Conservation (phyloP, 2,113 vertebrate species). For the Cromileptes altivelis region DNA sequence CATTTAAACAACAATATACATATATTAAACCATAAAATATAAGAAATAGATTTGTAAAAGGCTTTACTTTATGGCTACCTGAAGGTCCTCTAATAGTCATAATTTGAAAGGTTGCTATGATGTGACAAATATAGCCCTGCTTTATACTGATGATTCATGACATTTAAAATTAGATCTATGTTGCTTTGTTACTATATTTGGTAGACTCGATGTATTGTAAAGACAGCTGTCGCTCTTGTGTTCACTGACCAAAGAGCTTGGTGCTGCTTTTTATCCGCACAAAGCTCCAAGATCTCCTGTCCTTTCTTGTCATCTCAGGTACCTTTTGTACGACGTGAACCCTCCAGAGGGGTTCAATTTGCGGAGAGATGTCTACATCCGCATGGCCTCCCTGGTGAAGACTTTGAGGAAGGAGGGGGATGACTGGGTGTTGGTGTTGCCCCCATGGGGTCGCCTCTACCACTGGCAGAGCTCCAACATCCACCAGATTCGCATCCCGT, state of each 20-base stretch:
- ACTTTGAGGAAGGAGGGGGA: constrained; percentile 88
- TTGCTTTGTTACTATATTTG: not conserved
- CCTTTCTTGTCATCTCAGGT: constrained; percentile 80
- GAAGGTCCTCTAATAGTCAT: not conserved
- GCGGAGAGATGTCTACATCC: constrained; percentile 95
- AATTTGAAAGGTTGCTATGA: not conserved
- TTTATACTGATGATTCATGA: not conserved
- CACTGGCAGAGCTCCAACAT: constrained; percentile 97
- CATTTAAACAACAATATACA: not conserved
- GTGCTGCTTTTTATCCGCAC: not conserved
- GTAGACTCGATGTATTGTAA: not conserved
- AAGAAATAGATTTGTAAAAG: not conserved
- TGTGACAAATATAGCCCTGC: not conserved
- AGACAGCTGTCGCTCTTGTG: not conserved
- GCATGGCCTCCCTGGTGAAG: constrained; percentile 93
- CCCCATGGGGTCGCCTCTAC: constrained; percentile 97
- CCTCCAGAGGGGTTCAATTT: constrained; percentile 98
- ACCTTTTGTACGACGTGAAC: constrained; percentile 96
- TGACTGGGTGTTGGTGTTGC: constrained; percentile 95
- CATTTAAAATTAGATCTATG: not conserved
- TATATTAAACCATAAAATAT: not conserved
- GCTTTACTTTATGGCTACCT: not conserved
- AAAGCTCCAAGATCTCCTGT: not conserved
- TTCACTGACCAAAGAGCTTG: not conserved
- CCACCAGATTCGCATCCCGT: constrained; percentile 91